A percentile compares a stretch with the other conserved stretches of the same genome.
These are phyloP conservation scores for Capitulum mitella DNA, from an alignment of 2,888 invertebrate species.

Conservation along the genomic window DNA sequence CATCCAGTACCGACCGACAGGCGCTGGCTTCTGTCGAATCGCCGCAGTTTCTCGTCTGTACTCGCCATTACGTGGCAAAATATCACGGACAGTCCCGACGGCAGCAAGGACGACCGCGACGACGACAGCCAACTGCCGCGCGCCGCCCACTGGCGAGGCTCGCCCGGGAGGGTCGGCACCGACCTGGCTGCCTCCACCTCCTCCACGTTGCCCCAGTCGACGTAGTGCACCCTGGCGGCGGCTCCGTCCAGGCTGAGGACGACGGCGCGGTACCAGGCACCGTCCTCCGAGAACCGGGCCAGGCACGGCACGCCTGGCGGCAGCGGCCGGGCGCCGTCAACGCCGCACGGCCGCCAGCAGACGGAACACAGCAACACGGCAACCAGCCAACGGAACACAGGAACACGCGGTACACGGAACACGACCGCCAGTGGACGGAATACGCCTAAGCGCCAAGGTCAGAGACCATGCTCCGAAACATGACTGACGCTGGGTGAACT, in stretches of 20 bases:
- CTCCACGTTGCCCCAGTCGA: conserved; percentile 44
- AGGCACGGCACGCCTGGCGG: neutral
- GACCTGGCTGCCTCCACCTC: conserved; percentile 35
- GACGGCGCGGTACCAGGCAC: conserved; percentile 43
- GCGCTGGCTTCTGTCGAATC: too few species aligned
- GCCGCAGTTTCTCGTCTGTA: neutral
- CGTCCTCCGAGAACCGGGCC: conserved; percentile 39
- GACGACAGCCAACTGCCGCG: too few species aligned
- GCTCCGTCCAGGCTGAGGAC: conserved; percentile 37
- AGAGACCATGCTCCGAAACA: too few species aligned
- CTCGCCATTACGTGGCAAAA: neutral
- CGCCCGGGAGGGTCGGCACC: neutral
- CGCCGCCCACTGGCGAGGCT: too few species aligned
- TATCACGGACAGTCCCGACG: neutral
- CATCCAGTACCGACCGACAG: too few species aligned
- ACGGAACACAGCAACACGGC: neutral
- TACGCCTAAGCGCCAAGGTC: too few species aligned
- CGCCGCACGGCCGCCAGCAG: neutral
- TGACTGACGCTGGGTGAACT: neutral
- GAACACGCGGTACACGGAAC: too few species aligned
- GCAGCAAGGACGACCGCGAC: too few species aligned
- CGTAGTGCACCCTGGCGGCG: conserved; percentile 39
- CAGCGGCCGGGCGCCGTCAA: neutral
- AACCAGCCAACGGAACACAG: too few species aligned
- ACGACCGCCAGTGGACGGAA: too few species aligned